Percentiles rank a stretch among this genome's conserved stretches.
Evolutionary conservation across 2,888 invertebrate genomes (phyloP).

Genomic region (Magallana nippona): DNA sequence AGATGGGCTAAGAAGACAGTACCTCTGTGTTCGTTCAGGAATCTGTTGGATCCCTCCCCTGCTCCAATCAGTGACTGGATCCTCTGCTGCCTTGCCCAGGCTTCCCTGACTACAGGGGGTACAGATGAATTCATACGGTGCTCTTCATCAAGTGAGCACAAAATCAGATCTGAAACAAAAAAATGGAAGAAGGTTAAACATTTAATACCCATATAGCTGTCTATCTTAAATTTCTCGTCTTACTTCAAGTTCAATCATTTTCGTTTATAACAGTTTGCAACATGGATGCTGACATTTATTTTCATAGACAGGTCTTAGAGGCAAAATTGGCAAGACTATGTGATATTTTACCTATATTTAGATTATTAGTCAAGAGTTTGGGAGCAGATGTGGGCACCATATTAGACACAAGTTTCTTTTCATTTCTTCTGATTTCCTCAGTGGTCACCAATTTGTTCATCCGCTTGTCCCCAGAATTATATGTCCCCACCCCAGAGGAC

Average conservation of each 20-base stretch:
- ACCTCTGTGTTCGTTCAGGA: constrained; percentile 22
- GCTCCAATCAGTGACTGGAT: constrained; percentile 49
- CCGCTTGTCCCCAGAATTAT: constrained; percentile 47
- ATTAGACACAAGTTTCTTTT: constrained; percentile 58
- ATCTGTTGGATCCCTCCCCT: constrained; percentile 51
- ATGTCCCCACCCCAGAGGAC: constrained; percentile 13
- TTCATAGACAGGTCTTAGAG: neutral
- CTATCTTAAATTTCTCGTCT: neutral
- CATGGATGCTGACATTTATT: no score
- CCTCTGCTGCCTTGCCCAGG: constrained; percentile 51
- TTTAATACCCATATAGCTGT: neutral
- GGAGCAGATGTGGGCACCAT: constrained; percentile 64
- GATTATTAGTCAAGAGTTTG: constrained; percentile 57
- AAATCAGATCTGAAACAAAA: constrained; percentile 56
- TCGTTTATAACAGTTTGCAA: neutral
- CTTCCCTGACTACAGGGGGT: constrained; percentile 52
- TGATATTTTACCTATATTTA: constrained; percentile 65
- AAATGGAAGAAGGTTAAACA: neutral
- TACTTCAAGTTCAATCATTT: no score
- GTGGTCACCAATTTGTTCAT: constrained; percentile 55
- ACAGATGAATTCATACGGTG: constrained; percentile 53
- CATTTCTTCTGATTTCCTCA: constrained; percentile 55
- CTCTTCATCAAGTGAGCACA: constrained; percentile 61
- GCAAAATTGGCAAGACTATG: neutral
- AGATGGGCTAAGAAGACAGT: neutral